Evolutionary conservation across 2,888 invertebrate genomes (phyloP).

Genomic region (Pseudanteris insignis): DNA sequence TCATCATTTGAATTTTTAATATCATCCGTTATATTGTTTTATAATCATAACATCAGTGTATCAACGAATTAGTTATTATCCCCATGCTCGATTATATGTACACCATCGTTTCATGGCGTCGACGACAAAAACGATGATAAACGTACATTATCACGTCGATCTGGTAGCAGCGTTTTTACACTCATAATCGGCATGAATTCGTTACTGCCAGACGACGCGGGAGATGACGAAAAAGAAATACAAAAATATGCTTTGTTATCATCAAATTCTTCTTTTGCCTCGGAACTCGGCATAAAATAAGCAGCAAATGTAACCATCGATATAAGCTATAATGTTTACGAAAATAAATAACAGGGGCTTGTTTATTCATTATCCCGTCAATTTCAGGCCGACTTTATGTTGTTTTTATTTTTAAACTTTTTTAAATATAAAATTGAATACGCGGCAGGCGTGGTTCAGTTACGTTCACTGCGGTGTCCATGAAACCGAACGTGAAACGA

Average conservation of each 20-base stretch:
- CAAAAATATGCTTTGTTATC: constrained; percentile 26
- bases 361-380: constrained; percentile 8
- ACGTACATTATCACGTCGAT: too few relatives aligned
- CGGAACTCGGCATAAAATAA: constrained; percentile 36
- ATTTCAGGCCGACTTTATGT: constrained; percentile 33
- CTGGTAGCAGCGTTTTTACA: too few relatives aligned
- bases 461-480: neutral
- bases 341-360: constrained; percentile 27
- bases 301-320: constrained; percentile 38
- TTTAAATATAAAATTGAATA: constrained; percentile 10
- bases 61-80: constrained; percentile 28
- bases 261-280: constrained; percentile 9
- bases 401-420: constrained; percentile 3
- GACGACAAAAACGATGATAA: constrained; percentile 22
- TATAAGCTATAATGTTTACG: constrained; percentile 30
- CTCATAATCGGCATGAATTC: too few relatives aligned
- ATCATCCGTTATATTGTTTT: constrained; percentile 21
- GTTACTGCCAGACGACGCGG: too few relatives aligned
- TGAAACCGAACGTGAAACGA: neutral
- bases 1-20: constrained; percentile 3
- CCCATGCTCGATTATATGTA: constrained; percentile 28
- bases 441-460: constrained; percentile 1
- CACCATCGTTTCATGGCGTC: constrained; percentile 21
- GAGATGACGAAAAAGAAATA: constrained; percentile 13
- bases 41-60: constrained; percentile 22